phyloP scores from a whole-genome alignment of 2,797 vertebrate species.

The Falco biarmicus region DNA sequence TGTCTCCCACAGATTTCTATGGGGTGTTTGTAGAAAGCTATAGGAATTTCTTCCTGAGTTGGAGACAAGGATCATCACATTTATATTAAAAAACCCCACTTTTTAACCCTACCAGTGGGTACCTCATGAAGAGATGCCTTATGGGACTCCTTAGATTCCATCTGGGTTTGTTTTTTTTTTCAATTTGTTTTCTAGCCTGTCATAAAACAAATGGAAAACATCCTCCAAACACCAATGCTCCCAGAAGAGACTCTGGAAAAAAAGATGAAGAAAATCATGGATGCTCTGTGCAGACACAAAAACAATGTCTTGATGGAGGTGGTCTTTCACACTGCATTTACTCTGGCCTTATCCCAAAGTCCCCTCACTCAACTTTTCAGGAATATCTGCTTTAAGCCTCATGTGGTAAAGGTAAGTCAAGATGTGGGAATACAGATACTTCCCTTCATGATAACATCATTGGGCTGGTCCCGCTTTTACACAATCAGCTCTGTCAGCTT shows the following conservation, averaged over 20 bases:
- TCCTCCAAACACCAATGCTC: background rate
- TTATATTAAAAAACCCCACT: background rate
- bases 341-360: background rate
- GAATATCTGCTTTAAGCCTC: background rate
- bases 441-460: background rate
- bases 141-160: background rate
- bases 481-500: background rate
- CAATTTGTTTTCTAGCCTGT: background rate
- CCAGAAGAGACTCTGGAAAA: background rate
- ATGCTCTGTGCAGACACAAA: background rate
- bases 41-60: background rate
- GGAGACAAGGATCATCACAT: background rate
- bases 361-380: background rate
- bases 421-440: background rate
- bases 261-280: background rate
- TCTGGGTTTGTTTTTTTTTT: background rate
- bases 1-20: background rate
- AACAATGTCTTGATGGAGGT: background rate
- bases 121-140: background rate
- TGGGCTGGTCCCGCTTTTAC: background rate
- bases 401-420: background rate
- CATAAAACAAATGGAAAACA: background rate
- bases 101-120: background rate
- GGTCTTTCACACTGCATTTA: background rate
- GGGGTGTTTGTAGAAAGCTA: background rate